Conservation (phyloP, 1,140 invertebrate genomes). For the Bombyx mandarina region DNA sequence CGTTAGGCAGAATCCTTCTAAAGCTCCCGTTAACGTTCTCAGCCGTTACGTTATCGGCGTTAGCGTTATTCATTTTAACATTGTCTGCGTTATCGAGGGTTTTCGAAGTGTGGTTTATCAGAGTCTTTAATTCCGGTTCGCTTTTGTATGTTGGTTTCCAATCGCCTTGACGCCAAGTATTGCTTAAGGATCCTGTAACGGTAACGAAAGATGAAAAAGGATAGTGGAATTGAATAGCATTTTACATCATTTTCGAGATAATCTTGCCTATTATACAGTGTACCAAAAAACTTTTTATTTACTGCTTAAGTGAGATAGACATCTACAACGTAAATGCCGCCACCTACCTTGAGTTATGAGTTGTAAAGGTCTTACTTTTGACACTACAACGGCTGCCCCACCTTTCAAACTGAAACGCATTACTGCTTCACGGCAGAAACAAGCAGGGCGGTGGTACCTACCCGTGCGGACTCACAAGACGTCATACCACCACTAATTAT, state of each 20-base stretch:
- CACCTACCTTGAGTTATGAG: not conserved
- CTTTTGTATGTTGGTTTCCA: slow-evolving; percentile 52
- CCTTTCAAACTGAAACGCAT: no score
- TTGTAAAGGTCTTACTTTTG: no score
- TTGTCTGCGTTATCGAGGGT: slow-evolving; percentile 11
- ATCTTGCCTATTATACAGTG: not conserved
- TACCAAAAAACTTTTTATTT: not conserved
- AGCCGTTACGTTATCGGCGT: slow-evolving; percentile 4
- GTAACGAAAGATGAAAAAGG: slow-evolving; percentile 3
- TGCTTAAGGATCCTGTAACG: slow-evolving; percentile 57
- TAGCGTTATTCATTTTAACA: slow-evolving; percentile 1
- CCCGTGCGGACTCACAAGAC: no score
- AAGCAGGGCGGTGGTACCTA: no score
- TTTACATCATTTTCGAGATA: not conserved
- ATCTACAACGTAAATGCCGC: not conserved
- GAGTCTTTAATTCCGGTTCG: slow-evolving; percentile 34
- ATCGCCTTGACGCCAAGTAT: slow-evolving; percentile 67
- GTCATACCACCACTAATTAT: no score
- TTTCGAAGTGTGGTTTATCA: slow-evolving; percentile 20
- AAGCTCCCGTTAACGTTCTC: slow-evolving; percentile 14
- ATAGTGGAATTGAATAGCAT: not conserved
- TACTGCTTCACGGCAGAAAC: no score
- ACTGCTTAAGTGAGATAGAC: not conserved
- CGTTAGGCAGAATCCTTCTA: slow-evolving; percentile 33
- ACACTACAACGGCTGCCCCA: no score